A percentile compares a stretch with the other conserved stretches of the same genome.
Evolutionary conservation across 1,140 invertebrate species (phyloP).

Genomic region (Drosophila truncata): DNA sequence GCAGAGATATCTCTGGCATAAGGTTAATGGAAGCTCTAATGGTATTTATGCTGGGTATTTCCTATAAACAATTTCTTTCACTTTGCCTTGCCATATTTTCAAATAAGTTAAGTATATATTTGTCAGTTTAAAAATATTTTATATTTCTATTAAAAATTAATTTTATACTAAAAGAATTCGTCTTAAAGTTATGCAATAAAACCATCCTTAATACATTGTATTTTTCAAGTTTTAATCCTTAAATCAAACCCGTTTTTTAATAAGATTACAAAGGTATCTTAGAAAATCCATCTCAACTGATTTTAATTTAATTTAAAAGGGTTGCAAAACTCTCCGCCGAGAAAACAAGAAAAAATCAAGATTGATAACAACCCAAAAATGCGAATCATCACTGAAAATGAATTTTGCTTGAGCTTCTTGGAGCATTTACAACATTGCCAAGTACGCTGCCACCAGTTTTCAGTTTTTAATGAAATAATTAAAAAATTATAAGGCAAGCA

Average conservation of each 20-base stretch:
- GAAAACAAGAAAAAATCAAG: not conserved
- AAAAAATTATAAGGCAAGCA: conserved; percentile 44
- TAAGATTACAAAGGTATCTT: not conserved
- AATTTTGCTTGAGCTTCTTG: conserved; percentile 8
- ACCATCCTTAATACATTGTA: not conserved
- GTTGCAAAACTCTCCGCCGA: not conserved
- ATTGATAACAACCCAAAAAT: conserved; percentile 28
- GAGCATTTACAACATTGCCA: conserved; percentile 67
- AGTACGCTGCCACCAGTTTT: conserved; percentile 67
- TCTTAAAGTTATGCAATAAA: not conserved
- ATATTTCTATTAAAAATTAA: too few relatives aligned
- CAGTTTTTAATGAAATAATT: conserved; percentile 61
- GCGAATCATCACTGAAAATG: conserved; percentile 32
- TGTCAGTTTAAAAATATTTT: not conserved
- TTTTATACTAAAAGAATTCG: not conserved
- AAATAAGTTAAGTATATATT: not conserved
- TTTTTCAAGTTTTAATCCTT: too few relatives aligned
- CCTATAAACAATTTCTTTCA: not conserved
- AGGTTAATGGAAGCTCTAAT: not conserved
- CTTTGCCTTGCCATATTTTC: too few relatives aligned
- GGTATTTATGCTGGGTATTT: not conserved
- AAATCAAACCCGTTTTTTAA: not conserved
- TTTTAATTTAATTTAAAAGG: conserved; percentile 16
- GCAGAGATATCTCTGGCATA: not conserved
- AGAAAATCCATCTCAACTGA: not conserved